Evolutionary conservation across 2,113 vertebrate species (phyloP).

Genomic region (Eudyptes chrysolophus): DNA sequence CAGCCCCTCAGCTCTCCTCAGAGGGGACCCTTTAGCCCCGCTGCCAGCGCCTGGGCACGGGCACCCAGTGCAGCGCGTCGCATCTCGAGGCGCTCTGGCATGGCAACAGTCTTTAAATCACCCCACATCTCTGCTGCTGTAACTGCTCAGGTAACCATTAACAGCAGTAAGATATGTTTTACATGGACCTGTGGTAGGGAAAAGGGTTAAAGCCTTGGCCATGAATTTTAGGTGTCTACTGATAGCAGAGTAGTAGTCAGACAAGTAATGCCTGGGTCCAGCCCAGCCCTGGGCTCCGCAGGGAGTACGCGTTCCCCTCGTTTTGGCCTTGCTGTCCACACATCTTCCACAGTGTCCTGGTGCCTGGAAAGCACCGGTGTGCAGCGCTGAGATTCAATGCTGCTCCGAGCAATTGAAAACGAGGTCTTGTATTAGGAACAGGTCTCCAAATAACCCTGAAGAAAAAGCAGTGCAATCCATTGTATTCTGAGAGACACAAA

Average conservation of each 20-base stretch:
- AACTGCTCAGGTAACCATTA: not conserved
- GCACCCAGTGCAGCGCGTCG: rapidly evolving
- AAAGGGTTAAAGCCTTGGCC: not conserved
- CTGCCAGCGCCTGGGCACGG: rapidly evolving
- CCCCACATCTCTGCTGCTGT: not conserved
- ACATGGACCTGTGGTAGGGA: not conserved
- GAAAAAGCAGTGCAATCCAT: not conserved
- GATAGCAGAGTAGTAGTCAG: not conserved
- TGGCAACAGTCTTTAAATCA: not conserved
- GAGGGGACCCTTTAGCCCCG: no score
- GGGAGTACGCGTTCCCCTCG: rapidly evolving
- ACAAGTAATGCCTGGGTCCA: no score
- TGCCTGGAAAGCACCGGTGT: not conserved
- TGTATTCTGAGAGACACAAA: not conserved
- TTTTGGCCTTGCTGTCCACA: not conserved
- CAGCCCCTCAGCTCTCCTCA: not conserved
- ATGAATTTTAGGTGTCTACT: not conserved
- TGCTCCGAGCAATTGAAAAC: not conserved
- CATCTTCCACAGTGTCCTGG: not conserved
- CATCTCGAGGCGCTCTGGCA: rapidly evolving
- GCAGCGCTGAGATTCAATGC: rapidly evolving
- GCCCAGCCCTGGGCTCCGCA: rapidly evolving
- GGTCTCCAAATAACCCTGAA: not conserved
- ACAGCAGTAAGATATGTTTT: not conserved
- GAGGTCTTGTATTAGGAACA: not conserved